Evolutionary conservation across 2,797 vertebrate genomes (phyloP).

Genomic region (Hirundo rustica): DNA sequence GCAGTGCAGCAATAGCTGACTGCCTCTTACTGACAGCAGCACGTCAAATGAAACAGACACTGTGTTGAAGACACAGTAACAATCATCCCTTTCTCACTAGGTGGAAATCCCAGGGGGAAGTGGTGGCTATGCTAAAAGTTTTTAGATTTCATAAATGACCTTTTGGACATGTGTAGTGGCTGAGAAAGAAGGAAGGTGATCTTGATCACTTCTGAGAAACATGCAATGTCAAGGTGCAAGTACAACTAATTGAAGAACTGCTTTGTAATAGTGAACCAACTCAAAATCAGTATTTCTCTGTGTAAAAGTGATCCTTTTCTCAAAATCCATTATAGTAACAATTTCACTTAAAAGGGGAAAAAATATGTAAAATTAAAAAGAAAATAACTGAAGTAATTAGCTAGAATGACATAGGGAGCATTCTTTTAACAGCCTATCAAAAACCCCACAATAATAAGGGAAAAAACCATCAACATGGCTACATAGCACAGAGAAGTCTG

Average conservation of each 20-base stretch:
- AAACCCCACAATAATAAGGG: neutral
- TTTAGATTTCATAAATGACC: neutral
- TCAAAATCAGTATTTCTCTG: neutral
- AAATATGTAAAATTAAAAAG: neutral
- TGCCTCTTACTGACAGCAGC: neutral
- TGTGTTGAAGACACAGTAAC: neutral
- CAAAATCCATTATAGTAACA: neutral
- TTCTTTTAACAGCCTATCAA: neutral
- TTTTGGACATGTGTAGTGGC: neutral
- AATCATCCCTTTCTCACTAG: neutral
- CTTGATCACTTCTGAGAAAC: neutral
- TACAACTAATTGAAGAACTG: neutral
- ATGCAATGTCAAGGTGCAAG: neutral
- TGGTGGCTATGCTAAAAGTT: neutral
- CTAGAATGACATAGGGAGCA: neutral
- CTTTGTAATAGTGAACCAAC: neutral
- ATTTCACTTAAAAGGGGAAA: neutral
- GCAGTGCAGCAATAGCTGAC: neutral
- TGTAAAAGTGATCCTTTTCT: neutral
- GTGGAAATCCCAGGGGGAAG: neutral
- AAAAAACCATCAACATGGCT: neutral
- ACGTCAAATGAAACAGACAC: neutral
- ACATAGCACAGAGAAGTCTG: neutral
- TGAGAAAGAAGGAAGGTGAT: neutral
- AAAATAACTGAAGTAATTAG: neutral